Evolutionary conservation across 2,888 invertebrate species (phyloP).

Genomic region (Amphiduros pacificus): DNA sequence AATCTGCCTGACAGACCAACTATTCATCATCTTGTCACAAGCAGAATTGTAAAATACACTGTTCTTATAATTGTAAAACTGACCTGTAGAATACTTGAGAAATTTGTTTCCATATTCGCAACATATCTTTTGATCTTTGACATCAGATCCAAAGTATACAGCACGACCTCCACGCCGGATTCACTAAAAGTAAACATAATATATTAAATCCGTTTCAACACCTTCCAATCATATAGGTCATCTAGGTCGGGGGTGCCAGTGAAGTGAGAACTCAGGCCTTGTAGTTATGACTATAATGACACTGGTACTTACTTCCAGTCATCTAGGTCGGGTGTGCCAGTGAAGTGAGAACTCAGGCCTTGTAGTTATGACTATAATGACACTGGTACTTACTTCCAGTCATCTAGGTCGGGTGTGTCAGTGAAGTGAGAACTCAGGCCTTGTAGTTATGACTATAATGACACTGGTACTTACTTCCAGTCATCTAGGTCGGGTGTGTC

Average conservation of each 20-base stretch:
- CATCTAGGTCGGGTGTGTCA: neutral
- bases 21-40: no score
- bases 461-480: neutral
- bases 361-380: neutral
- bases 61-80: no score
- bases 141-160: conserved; percentile 43
- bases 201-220: no score
- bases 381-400: conserved; percentile 28
- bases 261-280: no score
- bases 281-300: no score
- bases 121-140: conserved; percentile 33
- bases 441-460: no score
- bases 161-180: conserved; percentile 41
- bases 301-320: neutral
- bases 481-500: neutral
- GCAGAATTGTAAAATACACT: no score
- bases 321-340: neutral
- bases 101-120: conserved; percentile 39
- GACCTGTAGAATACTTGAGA: conserved; percentile 55
- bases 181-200: no score
- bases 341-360: no score
- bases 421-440: neutral
- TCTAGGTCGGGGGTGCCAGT: no score
- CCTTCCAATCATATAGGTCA: no score
- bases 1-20: no score